Percentiles rank a stretch among this genome's conserved stretches.
Evolutionary conservation across 1,140 invertebrate species (phyloP).

Genomic region (Drosophila teissieri): DNA sequence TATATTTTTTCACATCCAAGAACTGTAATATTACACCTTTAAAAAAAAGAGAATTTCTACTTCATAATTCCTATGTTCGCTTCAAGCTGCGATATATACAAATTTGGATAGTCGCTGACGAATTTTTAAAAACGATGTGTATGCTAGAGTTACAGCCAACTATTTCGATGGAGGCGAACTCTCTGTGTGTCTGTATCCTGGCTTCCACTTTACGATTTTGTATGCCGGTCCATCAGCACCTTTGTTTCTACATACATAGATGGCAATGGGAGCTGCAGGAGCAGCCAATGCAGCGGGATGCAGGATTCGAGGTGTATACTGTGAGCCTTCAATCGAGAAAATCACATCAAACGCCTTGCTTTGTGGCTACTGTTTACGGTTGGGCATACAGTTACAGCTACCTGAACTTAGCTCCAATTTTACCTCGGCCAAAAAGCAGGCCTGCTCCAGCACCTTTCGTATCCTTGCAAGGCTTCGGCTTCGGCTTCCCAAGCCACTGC

Average conservation of each 20-base stretch:
- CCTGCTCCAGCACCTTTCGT: background rate
- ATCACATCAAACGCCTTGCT: constrained; percentile 67
- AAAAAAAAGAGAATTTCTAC: too few species aligned
- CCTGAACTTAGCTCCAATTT: constrained; percentile 69
- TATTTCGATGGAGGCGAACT: background rate
- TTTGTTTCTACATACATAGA: constrained; percentile 1
- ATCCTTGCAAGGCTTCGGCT: constrained; percentile 30
- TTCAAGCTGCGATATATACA: too few species aligned
- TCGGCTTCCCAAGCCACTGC: constrained; percentile 17
- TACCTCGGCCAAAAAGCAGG: constrained; percentile 21
- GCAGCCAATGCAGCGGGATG: constrained; percentile 4
- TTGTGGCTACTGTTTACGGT: constrained; percentile 63
- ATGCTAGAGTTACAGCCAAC: background rate
- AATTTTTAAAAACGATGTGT: background rate
- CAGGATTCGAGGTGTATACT: constrained; percentile 10
- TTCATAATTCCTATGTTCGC: too few species aligned
- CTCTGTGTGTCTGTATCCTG: background rate
- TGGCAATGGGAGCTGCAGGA: background rate
- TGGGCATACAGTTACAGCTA: constrained; percentile 49
- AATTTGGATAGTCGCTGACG: too few species aligned
- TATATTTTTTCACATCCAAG: too few species aligned
- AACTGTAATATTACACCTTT: too few species aligned
- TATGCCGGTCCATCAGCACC: background rate
- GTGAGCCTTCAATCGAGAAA: constrained; percentile 45
- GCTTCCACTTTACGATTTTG: background rate